phyloP scores from a whole-genome alignment of 2,113 vertebrate genomes.

The Chionodraco myersi region DNA sequence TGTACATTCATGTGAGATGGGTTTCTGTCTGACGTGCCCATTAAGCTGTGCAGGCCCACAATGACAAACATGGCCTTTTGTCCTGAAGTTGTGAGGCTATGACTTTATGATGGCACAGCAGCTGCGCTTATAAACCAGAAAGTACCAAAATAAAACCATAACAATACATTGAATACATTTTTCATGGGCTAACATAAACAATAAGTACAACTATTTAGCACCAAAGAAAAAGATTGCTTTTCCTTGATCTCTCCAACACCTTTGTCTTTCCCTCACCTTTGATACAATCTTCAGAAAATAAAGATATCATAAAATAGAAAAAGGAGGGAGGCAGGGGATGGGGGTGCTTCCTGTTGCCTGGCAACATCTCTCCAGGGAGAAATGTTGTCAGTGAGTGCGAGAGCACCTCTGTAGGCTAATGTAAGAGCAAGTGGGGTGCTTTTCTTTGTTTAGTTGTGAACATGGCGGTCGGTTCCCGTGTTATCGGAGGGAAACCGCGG shows the following conservation, averaged over 20 bases:
- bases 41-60: conserved; percentile 23
- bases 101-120: not conserved
- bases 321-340: not conserved
- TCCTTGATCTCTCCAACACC: conserved; percentile 38
- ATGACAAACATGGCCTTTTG: conserved; percentile 25
- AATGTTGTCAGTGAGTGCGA: not conserved
- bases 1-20: conserved; percentile 12
- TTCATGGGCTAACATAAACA: not conserved
- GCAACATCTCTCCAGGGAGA: conserved; percentile 69
- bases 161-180: not conserved
- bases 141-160: not conserved
- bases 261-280: conserved; percentile 46
- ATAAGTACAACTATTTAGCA: not conserved
- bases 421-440: conserved; percentile 34
- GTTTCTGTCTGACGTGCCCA: conserved; percentile 18
- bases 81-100: not conserved
- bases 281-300: conserved; percentile 51
- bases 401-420: conserved; percentile 40
- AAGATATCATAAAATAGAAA: conserved; percentile 41
- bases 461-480: not conserved
- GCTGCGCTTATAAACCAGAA: not conserved
- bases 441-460: conserved; percentile 49
- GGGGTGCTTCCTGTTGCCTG: conserved; percentile 75
- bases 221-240: conserved; percentile 23
- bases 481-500: not conserved